A percentile compares a stretch with the other conserved stretches of the same genome.
Conservation (phyloP, 2,888 invertebrate genomes). For the Pheosia tremula region DNA sequence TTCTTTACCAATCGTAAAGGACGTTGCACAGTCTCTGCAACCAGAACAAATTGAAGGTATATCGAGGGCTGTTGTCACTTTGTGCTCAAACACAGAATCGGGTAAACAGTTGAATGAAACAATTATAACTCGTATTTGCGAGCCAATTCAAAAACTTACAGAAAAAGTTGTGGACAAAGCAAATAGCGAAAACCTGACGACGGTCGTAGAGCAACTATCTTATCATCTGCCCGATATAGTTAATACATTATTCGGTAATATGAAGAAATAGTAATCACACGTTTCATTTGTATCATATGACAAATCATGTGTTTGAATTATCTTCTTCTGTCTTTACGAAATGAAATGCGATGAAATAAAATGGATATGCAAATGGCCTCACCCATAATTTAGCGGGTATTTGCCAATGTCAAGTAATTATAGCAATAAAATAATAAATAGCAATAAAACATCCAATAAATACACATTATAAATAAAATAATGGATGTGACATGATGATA, state of each 20-base stretch:
- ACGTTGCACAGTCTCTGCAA: slow-evolving; percentile 21
- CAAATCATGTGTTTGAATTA: no score
- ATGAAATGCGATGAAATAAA: no score
- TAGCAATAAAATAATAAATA: no score
- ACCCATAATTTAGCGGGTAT: no score
- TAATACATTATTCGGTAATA: slow-evolving; percentile 7
- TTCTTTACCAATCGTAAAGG: slow-evolving; percentile 19
- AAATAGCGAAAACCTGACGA: slow-evolving; percentile 26
- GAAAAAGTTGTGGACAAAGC: slow-evolving; percentile 15
- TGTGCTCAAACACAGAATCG: slow-evolving; percentile 16
- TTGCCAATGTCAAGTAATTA: no score
- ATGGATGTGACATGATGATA: no score
- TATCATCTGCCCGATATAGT: slow-evolving; percentile 26
- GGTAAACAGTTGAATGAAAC: slow-evolving; percentile 14
- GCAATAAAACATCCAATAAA: no score
- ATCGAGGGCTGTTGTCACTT: slow-evolving; percentile 2
- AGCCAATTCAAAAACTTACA: slow-evolving; percentile 15
- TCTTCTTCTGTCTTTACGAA: no score
- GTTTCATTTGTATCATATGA: neutral
- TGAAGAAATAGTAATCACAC: neutral
- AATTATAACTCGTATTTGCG: slow-evolving; percentile 18
- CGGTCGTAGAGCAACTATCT: slow-evolving; percentile 23
- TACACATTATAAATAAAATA: no score
- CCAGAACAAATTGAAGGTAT: slow-evolving; percentile 19
- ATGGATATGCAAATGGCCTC: no score